Evolutionary conservation across 2,797 vertebrate species (phyloP), one percentile per base, ranked within the genome.

Genomic region (Leuciscus waleckii): DNA sequence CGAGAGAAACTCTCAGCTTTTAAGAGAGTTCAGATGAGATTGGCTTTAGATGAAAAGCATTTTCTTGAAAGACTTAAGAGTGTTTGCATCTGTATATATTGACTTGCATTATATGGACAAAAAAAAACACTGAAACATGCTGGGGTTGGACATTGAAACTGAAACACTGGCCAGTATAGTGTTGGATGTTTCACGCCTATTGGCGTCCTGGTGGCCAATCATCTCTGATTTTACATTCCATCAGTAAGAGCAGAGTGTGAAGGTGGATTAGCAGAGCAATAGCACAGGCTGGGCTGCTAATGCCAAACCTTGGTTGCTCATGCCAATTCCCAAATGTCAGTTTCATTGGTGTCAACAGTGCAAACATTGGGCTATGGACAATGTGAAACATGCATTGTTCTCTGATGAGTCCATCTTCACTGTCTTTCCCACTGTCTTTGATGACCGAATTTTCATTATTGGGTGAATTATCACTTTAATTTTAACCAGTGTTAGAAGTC

Each of bases 1-100:
- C 67, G 5, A 82, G 79, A 84, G 29, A 49, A 43, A 71, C 54
- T 82, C 65, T 65, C 4, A 84, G 74, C 35, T 63, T 80, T 79
- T 26, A 32, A 84, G 82, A 29, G 51, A 61, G 46, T 26, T 35
- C 13, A 82, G 71, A 70, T 39, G n/a, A 79, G 46, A 78, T 21
- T n/a, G 46, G 43, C 19, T 69, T 77, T 54, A 39, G 56, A 88
- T 85, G 29, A 78, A 74, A 43, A 26, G 8, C 9, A 37, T 68
- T 46, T 82, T 75, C 39, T 76, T 65, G 16, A 16, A n/a, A 81
- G 4, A 41, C 11, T 7, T 16, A 17, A 73, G 43, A 21, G 3
- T 73, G 49, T 39, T 61, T 43, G 8, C 11, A 32, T 68, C 26
- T 80, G n/a, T 75, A 51, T 51, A 51, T 2, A 51, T 32, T 74